Evolutionary conservation across 2,888 invertebrate species (phyloP).

Genomic region (Spicauda simplicius): DNA sequence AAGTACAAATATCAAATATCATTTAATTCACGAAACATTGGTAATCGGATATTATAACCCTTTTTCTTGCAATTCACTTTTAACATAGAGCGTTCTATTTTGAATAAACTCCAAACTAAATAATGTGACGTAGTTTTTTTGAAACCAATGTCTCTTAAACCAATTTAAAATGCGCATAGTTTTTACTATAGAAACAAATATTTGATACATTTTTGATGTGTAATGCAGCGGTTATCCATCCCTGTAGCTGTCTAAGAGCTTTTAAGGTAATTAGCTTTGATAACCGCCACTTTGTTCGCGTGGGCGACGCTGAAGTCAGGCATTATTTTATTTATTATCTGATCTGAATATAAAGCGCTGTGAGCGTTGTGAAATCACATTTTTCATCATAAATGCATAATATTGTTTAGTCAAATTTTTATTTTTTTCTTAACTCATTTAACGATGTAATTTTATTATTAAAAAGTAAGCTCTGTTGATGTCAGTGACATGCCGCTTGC

Average conservation of each 20-base stretch:
- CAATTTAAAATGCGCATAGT: background rate
- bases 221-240: constrained; percentile 4
- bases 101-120: no score
- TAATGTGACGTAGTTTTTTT: no score
- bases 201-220: background rate
- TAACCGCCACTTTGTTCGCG: constrained; percentile 46
- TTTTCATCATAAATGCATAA: background rate
- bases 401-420: background rate
- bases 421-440: background rate
- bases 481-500: no score
- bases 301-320: background rate
- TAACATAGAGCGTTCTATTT: no score
- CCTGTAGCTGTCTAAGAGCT: constrained; percentile 40
- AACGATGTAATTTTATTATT: background rate
- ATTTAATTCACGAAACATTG: no score
- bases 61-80: no score
- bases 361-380: background rate
- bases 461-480: no score
- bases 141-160: no score
- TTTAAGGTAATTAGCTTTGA: constrained; percentile 52
- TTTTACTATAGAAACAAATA: background rate
- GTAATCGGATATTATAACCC: no score
- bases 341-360: background rate
- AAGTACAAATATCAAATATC: no score
- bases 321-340: background rate